Evolutionary conservation across 2,113 vertebrate species (phyloP).

Genomic region (Clarias macrocephalus): DNA sequence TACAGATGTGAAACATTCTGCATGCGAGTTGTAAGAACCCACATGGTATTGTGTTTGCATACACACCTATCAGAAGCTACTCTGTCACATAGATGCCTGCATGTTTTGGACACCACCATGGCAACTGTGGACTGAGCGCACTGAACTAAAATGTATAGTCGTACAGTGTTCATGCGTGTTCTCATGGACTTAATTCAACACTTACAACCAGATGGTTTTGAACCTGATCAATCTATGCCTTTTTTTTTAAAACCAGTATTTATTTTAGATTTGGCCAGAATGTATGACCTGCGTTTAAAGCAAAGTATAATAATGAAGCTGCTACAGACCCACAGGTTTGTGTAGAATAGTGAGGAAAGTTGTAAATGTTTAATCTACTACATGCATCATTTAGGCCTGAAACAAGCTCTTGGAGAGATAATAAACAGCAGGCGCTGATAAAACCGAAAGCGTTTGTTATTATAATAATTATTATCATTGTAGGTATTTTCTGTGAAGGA

Average conservation of each 20-base stretch:
- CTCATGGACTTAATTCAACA: background rate
- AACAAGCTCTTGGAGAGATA: background rate
- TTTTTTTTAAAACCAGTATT: background rate
- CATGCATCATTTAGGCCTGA: background rate
- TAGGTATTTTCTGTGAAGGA: background rate
- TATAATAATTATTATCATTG: background rate
- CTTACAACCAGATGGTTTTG: background rate
- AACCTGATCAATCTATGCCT: background rate
- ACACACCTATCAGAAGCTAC: background rate
- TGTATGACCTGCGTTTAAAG: background rate
- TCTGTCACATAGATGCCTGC: background rate
- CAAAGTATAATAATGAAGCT: background rate
- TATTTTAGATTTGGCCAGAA: background rate
- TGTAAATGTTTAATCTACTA: background rate
- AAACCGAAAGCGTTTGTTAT: background rate
- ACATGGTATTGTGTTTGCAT: background rate
- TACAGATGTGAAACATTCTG: background rate
- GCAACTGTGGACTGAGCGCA: constrained; percentile 13
- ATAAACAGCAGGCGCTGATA: background rate
- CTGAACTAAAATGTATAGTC: constrained; percentile 24
- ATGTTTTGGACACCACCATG: constrained; percentile 38
- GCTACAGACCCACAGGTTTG: background rate
- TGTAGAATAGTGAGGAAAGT: background rate
- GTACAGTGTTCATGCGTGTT: background rate
- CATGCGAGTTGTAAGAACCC: background rate